These are phyloP conservation scores for Neomonachus schauinslandi DNA, from an alignment of 2,113 vertebrate genomes.

Conservation along the genomic window DNA sequence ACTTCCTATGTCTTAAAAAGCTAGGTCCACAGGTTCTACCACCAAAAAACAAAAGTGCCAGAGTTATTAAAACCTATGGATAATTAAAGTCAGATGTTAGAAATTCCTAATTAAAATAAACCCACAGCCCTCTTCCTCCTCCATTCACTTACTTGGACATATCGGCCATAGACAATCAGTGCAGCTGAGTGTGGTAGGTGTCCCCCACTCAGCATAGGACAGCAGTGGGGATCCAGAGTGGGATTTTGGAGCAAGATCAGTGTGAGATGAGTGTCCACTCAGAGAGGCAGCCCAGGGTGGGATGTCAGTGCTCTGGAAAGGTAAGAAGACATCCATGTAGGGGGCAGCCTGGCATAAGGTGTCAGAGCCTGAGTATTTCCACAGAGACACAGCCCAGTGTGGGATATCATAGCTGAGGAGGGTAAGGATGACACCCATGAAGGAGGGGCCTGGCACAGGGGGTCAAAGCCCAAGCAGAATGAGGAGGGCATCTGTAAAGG, in stretches of 20 bases:
- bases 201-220: too few species aligned
- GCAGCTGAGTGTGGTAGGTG: fast-evolving
- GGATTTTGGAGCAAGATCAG: neutral
- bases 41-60: neutral
- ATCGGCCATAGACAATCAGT: neutral
- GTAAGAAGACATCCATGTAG: neutral
- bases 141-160: neutral
- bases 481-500: neutral
- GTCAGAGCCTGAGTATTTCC: neutral
- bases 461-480: neutral
- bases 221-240: neutral
- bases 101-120: neutral
- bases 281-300: neutral
- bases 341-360: neutral
- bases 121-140: neutral
- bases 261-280: neutral
- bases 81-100: neutral
- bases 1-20: neutral
- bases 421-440: neutral
- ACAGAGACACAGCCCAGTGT: neutral
- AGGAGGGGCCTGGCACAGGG: fast-evolving
- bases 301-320: neutral
- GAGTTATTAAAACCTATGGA: neutral
- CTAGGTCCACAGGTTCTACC: neutral
- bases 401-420: neutral